phyloP scores from a whole-genome alignment of 2,888 invertebrate species.

The Sarcophaga subvicina region DNA sequence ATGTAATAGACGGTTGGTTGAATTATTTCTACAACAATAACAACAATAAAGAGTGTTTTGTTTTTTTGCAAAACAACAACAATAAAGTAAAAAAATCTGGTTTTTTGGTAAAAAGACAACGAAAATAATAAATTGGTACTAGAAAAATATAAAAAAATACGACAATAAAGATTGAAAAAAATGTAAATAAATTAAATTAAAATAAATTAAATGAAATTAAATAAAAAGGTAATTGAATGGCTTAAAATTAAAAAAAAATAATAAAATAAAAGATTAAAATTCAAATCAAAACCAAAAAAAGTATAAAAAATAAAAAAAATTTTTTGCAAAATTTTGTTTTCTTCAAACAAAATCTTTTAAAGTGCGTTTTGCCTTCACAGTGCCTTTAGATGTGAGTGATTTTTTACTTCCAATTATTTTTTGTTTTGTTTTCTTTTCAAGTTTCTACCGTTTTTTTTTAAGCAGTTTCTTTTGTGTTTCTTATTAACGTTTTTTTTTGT shows the following conservation, averaged over 20 bases:
- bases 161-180: constrained; percentile 24
- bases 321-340: neutral
- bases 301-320: neutral
- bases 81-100: constrained; percentile 51
- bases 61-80: constrained; percentile 50
- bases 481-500: constrained; percentile 1
- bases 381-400: neutral
- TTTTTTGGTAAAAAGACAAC: constrained; percentile 39
- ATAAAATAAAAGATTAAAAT: constrained; percentile 23
- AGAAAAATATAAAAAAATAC: constrained; percentile 22
- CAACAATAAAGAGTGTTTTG: constrained; percentile 22
- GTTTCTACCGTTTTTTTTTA: neutral
- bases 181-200: constrained; percentile 31
- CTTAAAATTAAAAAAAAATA: no score
- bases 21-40: constrained; percentile 24
- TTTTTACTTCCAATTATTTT: neutral
- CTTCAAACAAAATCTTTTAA: neutral
- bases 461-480: neutral
- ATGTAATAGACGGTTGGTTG: constrained; percentile 54
- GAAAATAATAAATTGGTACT: constrained; percentile 27
- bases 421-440: neutral
- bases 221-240: neutral
- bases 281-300: neutral
- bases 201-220: constrained; percentile 35
- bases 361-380: neutral